Base-by-base conservation (phyloP, 2,888 invertebrate species). In the Hirudinaria manillensis region DNA sequence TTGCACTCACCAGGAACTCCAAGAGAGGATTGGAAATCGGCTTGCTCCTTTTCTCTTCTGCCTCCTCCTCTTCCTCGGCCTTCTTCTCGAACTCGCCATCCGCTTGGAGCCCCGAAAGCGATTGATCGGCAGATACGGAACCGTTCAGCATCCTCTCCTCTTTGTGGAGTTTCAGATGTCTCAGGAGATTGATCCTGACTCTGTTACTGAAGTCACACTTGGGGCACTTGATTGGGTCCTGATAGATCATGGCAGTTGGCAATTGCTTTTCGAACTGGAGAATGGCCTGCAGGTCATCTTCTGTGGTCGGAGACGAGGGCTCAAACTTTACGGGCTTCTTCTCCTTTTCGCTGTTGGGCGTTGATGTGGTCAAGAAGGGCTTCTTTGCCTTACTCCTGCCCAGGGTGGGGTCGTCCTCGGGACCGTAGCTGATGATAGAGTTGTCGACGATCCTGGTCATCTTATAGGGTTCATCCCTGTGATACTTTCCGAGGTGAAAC, bases 401-500 rank as follows among this genome's bases (percentile, higher is more conserved):
- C 73, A 73, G 56, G 16, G 73, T 73, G 19, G 75, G 75, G 29
- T 75, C 75, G 53, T 77, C 75, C 24, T 77, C 75, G 0, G 51
- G 74, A 4, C 74, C 74, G 16, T 74, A 29, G 24, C 45, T 75
- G 56, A 75, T 75, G 71, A 70, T 61, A 10, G 29, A 36, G 6
- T 75, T 56, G 32, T 75, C 77, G 29, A 75, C 45, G 66, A 77
- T 77, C 32, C 77, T 45, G 24, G 56, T 65, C 75, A 77, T 77
- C 72, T 51, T 53, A 72, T 77, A 53, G 0, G 77, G 77, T 19
- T 45, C n/a, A 21, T 56, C 72, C 19, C 61, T 70, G 38, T 77
- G 77, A 67, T 77, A 77, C 67, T 76, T 77, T 4, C 75, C 75
- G 16, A 77, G 61, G 66, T 77, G 77, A 32, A 76, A 77, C 70